Conservation (phyloP, 2,888 invertebrate genomes). For the Amphipoea oculea region DNA sequence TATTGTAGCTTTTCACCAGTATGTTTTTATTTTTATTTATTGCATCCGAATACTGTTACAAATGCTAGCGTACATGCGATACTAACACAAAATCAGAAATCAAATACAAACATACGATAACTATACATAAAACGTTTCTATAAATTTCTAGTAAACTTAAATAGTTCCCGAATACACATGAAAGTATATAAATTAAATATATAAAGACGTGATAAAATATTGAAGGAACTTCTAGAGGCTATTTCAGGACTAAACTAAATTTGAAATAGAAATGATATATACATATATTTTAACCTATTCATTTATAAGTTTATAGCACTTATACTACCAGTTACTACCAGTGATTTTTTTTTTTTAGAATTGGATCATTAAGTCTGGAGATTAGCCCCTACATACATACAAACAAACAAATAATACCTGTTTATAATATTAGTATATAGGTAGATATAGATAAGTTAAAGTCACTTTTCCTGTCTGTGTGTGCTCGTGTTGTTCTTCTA, state of each 20-base stretch:
- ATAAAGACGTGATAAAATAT: neutral
- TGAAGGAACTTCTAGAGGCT: conserved; percentile 8
- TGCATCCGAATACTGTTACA: conserved; percentile 89
- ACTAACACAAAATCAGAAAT: conserved; percentile 76
- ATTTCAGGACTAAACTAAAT: neutral
- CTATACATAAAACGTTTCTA: conserved; percentile 80
- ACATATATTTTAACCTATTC: conserved; percentile 20
- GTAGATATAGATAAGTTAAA: neutral
- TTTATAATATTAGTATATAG: too few relatives aligned
- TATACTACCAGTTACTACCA: too few relatives aligned
- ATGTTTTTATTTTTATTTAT: conserved; percentile 88
- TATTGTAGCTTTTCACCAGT: neutral
- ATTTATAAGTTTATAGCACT: conserved; percentile 29
- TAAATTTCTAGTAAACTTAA: conserved; percentile 82
- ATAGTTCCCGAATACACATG: conserved; percentile 66
- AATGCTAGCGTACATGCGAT: conserved; percentile 86
- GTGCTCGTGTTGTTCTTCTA: neutral
- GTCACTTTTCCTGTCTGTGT: neutral
- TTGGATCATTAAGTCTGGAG: too few relatives aligned
- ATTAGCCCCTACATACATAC: too few relatives aligned
- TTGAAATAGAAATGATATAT: neutral
- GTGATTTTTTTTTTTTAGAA: too few relatives aligned
- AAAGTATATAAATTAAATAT: conserved; percentile 27
- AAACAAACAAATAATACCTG: too few relatives aligned
- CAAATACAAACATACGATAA: conserved; percentile 79